phyloP scores from a whole-genome alignment of 2,113 vertebrate genomes.

The Leptobrachium ailaonicum region DNA sequence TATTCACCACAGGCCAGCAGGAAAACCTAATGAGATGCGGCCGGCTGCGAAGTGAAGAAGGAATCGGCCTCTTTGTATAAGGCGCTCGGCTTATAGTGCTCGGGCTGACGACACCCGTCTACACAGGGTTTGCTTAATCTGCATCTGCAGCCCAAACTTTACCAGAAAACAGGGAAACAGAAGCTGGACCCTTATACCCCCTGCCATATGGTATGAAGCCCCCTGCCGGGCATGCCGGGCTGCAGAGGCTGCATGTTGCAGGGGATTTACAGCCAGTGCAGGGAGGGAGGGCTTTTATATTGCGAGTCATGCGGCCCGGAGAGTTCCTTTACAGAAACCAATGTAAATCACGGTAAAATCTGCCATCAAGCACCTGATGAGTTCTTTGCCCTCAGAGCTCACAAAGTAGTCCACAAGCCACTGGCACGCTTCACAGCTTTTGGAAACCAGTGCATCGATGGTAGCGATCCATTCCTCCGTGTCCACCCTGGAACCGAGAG shows the following conservation, averaged over 20 bases:
- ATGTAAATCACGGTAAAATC: not conserved
- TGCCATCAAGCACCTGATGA: conserved; percentile 76
- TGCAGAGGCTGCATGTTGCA: too few relatives aligned
- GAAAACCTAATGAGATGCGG: too few relatives aligned
- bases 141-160: too few relatives aligned
- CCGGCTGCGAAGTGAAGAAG: too few relatives aligned
- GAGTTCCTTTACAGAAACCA: not conserved
- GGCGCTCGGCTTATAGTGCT: too few relatives aligned
- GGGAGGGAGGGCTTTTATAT: not conserved
- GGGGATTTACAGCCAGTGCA: not conserved
- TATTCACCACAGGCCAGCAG: too few relatives aligned
- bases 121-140: too few relatives aligned
- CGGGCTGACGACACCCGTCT: too few relatives aligned
- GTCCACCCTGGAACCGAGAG: conserved; percentile 76
- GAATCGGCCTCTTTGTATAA: too few relatives aligned
- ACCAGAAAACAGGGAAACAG: too few relatives aligned
- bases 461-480: conserved; percentile 98
- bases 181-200: too few relatives aligned
- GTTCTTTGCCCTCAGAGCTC: conserved; percentile 87
- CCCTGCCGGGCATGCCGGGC: not conserved
- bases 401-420: conserved; percentile 95
- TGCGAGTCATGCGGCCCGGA: not conserved
- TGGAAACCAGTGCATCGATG: conserved; percentile 90
- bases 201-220: too few relatives aligned
- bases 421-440: conserved; percentile 92